These are phyloP conservation scores for Achroia grisella DNA, from an alignment of 1,140 invertebrate genomes.

Conservation along the genomic window DNA sequence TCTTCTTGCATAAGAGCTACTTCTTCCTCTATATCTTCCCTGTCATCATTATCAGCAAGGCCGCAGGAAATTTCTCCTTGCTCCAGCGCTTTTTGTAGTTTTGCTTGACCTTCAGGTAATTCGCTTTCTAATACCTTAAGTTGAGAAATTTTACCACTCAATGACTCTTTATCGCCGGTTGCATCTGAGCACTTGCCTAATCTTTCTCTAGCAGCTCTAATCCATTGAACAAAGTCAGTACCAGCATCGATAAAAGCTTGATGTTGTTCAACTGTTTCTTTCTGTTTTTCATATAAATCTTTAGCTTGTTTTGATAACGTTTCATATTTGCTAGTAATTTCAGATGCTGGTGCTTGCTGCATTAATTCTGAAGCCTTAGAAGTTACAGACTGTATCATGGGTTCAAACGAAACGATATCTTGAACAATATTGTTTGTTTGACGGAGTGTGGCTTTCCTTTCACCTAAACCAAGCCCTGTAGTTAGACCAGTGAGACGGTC, in stretches of 20 bases:
- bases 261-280: conserved; percentile 91
- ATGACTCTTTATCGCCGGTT: conserved; percentile 93
- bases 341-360: conserved; percentile 88
- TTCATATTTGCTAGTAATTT: conserved; percentile 93
- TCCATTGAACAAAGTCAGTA: conserved; percentile 94
- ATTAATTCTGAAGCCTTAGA: conserved; percentile 92
- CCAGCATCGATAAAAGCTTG: conserved; percentile 93
- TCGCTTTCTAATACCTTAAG: conserved; percentile 89
- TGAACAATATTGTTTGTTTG: conserved; percentile 95
- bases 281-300: conserved; percentile 92
- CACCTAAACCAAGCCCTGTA: conserved; percentile 84
- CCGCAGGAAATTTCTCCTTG: conserved; percentile 88
- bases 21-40: conserved; percentile 93
- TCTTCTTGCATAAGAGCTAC: conserved; percentile 91
- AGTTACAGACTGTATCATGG: conserved; percentile 95
- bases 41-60: conserved; percentile 88
- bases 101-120: conserved; percentile 85
- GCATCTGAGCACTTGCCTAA: conserved; percentile 95
- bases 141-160: conserved; percentile 89
- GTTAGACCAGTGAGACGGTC: conserved; percentile 79
- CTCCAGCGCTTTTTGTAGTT: conserved; percentile 86
- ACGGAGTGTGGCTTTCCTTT: conserved; percentile 90
- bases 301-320: conserved; percentile 91
- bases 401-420: conserved; percentile 95
- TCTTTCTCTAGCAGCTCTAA: conserved; percentile 89